Percentiles rank a stretch among this genome's conserved stretches.
Conservation (phyloP, 2,113 vertebrate genomes). For the Loxodonta africana region DNA sequence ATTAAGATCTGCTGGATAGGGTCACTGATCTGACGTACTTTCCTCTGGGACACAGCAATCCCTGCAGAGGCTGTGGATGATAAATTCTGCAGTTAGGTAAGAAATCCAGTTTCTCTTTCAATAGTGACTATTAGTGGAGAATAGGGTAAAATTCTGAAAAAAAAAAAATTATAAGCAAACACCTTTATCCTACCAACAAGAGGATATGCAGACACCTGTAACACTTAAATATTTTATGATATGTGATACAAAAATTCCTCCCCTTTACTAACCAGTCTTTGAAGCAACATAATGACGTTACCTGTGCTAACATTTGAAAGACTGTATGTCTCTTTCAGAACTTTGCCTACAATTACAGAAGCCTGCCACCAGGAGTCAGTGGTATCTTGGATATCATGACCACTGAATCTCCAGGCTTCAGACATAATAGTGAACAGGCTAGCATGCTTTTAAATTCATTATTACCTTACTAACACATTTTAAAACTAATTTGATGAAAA, state of each 20-base stretch:
- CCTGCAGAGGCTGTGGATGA: conserved; percentile 88
- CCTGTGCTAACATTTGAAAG: background rate
- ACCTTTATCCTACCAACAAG: background rate
- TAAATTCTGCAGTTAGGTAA: conserved; percentile 74
- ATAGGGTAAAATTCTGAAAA: background rate
- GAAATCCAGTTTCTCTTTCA: conserved; percentile 60
- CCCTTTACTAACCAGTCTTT: background rate
- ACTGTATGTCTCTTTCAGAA: background rate
- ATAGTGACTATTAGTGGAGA: background rate
- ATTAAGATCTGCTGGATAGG: conserved; percentile 94
- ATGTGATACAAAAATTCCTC: background rate
- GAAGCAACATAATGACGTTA: background rate
- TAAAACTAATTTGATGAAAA: conserved; percentile 49
- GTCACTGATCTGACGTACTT: conserved; percentile 94
- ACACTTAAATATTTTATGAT: background rate
- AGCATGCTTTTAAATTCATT: background rate
- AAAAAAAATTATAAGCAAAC: background rate
- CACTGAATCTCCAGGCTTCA: background rate
- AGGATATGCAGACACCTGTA: background rate
- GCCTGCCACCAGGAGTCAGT: background rate
- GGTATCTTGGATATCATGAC: background rate
- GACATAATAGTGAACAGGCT: background rate
- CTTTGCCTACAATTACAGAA: background rate
- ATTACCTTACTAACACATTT: background rate
- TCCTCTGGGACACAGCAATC: conserved; percentile 94